Percentiles rank a stretch among this genome's conserved stretches.
phyloP scores from a whole-genome alignment of 2,888 invertebrate species.

The Drosophila paramelanica region DNA sequence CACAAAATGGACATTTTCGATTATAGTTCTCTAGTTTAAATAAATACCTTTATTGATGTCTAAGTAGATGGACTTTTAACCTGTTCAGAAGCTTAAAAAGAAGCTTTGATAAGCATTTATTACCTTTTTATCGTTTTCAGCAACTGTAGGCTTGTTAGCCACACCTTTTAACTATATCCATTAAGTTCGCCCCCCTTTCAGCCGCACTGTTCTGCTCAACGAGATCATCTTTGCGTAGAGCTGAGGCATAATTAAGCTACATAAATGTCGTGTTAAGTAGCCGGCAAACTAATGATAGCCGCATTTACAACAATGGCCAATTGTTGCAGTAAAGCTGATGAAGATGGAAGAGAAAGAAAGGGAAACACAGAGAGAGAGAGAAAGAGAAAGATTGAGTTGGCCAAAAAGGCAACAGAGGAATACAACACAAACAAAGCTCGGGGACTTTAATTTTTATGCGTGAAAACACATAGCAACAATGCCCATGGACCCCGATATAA shows the following conservation, averaged over 20 bases:
- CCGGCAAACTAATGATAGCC: constrained; percentile 84
- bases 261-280: constrained; percentile 84
- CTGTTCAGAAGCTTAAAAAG: too few species aligned
- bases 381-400: background rate
- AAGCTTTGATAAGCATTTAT: too few species aligned
- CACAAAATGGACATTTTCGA: too few species aligned
- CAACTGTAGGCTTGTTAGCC: too few species aligned
- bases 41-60: too few species aligned
- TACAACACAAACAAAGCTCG: constrained; percentile 53
- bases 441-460: constrained; percentile 81
- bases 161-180: background rate
- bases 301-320: constrained; percentile 81
- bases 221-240: constrained; percentile 34
- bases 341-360: background rate
- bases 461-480: constrained; percentile 71
- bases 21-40: too few species aligned
- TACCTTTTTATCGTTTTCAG: background rate
- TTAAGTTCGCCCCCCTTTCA: background rate
- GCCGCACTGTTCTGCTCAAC: constrained; percentile 1
- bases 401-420: constrained; percentile 20
- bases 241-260: constrained; percentile 82
- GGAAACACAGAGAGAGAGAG: constrained; percentile 10
- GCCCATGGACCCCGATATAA: constrained; percentile 19
- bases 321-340: constrained; percentile 58
- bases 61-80: too few species aligned